These are phyloP conservation scores for Coremacera marginata DNA, from an alignment of 2,888 invertebrate genomes.

Conservation along the genomic window DNA sequence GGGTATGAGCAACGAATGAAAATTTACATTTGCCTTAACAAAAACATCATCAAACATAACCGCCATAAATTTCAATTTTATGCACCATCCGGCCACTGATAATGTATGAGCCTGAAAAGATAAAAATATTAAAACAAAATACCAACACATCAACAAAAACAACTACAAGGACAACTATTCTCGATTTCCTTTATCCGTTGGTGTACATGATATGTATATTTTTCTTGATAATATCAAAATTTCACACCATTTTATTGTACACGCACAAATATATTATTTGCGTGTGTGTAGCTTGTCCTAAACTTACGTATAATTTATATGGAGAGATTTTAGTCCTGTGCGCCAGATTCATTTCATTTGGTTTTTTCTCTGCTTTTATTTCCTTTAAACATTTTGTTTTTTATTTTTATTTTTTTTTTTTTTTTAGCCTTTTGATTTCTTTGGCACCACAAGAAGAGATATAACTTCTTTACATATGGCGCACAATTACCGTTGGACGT, in stretches of 20 bases:
- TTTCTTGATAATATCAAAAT: conserved; percentile 7
- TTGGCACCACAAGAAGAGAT: background rate
- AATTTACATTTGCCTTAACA: too few relatives aligned
- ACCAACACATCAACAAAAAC: background rate
- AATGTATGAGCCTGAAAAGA: too few relatives aligned
- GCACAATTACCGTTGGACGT: background rate
- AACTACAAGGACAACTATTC: background rate
- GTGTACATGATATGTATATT: conserved; percentile 7
- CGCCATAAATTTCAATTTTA: too few relatives aligned
- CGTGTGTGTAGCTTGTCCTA: background rate
- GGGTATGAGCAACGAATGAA: too few relatives aligned
- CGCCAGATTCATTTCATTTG: background rate
- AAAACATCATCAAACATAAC: too few relatives aligned
- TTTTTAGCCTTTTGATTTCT: conserved; percentile 1
- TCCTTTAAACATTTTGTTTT: background rate
- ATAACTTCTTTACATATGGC: background rate
- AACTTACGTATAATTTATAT: background rate
- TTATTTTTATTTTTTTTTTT: background rate
- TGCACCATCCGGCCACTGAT: too few relatives aligned
- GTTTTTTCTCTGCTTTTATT: background rate
- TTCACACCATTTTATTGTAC: background rate
- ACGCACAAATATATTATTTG: background rate
- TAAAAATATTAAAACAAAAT: background rate
- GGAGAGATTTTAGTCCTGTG: too few relatives aligned
- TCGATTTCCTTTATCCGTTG: conserved; percentile 4